Percentiles rank a stretch among this genome's conserved stretches.
Conservation (phyloP, 1,140 invertebrate genomes). For the Drosophila pallidifrons region DNA sequence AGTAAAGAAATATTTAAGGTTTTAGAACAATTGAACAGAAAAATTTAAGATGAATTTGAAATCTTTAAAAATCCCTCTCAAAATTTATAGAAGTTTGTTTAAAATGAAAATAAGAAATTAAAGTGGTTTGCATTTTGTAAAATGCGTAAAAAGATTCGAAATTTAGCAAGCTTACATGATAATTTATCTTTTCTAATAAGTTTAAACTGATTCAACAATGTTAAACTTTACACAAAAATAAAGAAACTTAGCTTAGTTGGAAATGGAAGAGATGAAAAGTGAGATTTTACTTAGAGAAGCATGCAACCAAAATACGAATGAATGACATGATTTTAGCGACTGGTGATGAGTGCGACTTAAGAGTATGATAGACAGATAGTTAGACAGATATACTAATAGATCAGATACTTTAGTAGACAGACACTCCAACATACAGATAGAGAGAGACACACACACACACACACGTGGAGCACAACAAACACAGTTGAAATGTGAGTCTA, state of each 20-base stretch:
- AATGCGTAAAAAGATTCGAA: no score
- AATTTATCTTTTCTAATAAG: no score
- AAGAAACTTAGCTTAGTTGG: background rate
- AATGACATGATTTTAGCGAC: background rate
- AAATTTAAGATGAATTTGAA: no score
- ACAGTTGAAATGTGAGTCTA: conserved; percentile 69
- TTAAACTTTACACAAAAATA: background rate
- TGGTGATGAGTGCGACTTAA: background rate
- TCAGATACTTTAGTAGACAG: conserved; percentile 1
- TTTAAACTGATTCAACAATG: no score
- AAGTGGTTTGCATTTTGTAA: no score
- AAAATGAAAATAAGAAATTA: no score
- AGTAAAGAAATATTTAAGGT: no score
- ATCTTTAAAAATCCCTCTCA: no score
- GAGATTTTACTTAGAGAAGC: background rate
- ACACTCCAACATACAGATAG: conserved; percentile 8
- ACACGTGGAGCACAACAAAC: conserved; percentile 37
- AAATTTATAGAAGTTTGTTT: no score
- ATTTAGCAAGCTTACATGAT: no score
- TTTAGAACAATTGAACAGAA: no score
- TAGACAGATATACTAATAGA: conserved; percentile 7
- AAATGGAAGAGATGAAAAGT: background rate
- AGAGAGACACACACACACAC: conserved; percentile 29
- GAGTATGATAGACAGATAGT: no score
- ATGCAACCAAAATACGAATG: conserved; percentile 16